phyloP scores from a whole-genome alignment of 2,797 vertebrate genomes.

The Petrocephalus schoutedeni region DNA sequence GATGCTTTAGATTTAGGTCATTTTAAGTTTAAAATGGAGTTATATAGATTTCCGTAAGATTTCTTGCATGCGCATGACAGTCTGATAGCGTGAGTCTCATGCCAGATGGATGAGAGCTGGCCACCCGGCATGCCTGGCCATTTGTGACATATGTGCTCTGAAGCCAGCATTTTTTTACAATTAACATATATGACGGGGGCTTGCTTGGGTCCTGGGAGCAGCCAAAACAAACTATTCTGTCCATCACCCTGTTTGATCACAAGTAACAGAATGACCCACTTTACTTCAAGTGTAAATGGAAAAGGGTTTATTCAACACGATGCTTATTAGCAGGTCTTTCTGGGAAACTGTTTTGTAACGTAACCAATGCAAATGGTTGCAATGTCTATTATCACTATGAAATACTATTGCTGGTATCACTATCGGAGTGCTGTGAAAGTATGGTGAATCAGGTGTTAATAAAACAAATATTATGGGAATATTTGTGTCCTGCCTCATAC shows the following conservation, averaged over 20 bases:
- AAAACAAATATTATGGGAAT: not conserved
- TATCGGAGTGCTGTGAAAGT: not conserved
- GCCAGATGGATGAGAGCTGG: too few relatives aligned
- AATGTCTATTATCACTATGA: not conserved
- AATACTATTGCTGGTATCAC: not conserved
- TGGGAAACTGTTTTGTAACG: not conserved
- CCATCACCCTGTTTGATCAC: not conserved
- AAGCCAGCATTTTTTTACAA: not conserved
- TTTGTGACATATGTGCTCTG: not conserved
- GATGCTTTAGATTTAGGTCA: too few relatives aligned
- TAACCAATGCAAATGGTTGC: not conserved
- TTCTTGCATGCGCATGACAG: too few relatives aligned
- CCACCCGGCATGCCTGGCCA: not conserved
- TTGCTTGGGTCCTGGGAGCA: not conserved
- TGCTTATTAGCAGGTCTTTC: not conserved
- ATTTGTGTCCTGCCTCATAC: too few relatives aligned
- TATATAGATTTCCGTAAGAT: too few relatives aligned
- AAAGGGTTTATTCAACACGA: not conserved
- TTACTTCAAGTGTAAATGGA: not conserved
- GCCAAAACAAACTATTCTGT: not conserved
- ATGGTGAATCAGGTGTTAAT: not conserved
- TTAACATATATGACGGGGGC: not conserved
- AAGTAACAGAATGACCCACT: not conserved
- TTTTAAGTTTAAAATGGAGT: too few relatives aligned
- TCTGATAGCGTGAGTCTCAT: too few relatives aligned